Conservation (phyloP, 1,140 invertebrate species). For the Drosophila bocki region DNA sequence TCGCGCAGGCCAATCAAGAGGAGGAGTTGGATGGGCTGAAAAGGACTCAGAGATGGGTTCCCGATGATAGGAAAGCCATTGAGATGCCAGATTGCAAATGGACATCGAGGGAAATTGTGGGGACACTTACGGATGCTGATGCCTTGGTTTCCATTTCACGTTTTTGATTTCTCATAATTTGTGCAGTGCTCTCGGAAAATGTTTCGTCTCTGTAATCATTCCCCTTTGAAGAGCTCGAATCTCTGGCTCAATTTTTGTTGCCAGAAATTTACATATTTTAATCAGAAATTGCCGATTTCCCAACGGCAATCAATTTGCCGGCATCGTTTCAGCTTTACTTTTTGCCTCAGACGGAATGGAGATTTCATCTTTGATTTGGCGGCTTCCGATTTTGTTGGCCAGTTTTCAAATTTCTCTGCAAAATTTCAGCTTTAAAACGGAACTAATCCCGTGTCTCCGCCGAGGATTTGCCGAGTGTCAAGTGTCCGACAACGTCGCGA, state of each 20-base stretch:
- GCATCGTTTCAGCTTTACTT: conserved; percentile 11
- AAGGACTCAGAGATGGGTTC: conserved; percentile 40
- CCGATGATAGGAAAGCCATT: conserved; percentile 45
- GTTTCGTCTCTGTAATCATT: conserved; percentile 20
- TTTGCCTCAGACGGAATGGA: neutral
- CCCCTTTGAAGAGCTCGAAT: conserved; percentile 24
- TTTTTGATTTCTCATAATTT: conserved; percentile 62
- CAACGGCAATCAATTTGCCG: conserved; percentile 33
- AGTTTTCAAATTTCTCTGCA: neutral
- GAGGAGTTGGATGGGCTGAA: neutral
- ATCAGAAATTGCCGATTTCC: conserved; percentile 37
- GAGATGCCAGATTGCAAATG: conserved; percentile 36
- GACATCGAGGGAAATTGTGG: conserved; percentile 2
- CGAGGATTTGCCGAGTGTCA: conserved; percentile 43
- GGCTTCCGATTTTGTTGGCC: neutral
- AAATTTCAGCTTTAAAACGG: conserved; percentile 29
- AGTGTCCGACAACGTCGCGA: conserved; percentile 33
- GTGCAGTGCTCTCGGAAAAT: conserved; percentile 23
- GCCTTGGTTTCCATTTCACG: conserved; percentile 42
- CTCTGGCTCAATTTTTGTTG: conserved; percentile 20
- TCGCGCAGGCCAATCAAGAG: conserved; percentile 39
- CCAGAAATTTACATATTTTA: conserved; percentile 43
- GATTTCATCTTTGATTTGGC: conserved; percentile 21
- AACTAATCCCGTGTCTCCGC: conserved; percentile 28
- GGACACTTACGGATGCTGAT: conserved; percentile 19